These are phyloP conservation scores for Syrmaticus mikado DNA, from an alignment of 2,113 vertebrate species.

Conservation along the genomic window DNA sequence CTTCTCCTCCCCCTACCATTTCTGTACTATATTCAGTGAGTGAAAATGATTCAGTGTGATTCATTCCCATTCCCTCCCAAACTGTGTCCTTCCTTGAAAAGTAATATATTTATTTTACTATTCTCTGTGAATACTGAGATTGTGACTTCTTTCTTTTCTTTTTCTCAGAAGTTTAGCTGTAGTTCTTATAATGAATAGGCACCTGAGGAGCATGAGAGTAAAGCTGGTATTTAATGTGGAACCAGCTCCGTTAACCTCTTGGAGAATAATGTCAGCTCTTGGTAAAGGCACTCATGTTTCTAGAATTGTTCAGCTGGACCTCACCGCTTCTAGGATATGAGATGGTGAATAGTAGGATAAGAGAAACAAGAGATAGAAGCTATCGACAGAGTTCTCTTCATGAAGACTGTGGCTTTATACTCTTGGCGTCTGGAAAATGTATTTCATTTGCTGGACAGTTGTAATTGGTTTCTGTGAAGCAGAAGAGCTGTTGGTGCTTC, in stretches of 20 bases:
- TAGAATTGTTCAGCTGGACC: neutral
- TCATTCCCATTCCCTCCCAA: neutral
- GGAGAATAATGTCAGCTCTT: neutral
- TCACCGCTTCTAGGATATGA: neutral
- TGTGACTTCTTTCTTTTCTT: neutral
- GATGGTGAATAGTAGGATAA: neutral
- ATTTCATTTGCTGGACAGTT: rapidly evolving
- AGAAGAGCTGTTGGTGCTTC: neutral
- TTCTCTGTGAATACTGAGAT: neutral
- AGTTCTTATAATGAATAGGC: neutral
- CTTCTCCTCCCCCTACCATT: neutral
- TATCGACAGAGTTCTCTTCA: neutral
- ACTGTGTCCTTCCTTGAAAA: neutral
- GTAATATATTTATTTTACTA: neutral
- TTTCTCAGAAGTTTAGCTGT: neutral
- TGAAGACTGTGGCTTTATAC: neutral
- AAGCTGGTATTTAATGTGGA: neutral
- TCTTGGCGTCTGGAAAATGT: neutral
- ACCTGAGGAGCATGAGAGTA: neutral
- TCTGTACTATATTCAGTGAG: neutral
- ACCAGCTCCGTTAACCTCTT: neutral
- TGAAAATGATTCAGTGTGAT: neutral
- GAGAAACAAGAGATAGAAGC: neutral
- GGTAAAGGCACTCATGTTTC: neutral
- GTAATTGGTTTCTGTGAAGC: neutral